Conservation (phyloP, 2,888 invertebrate genomes). For the Silvanus unidentatus region DNA sequence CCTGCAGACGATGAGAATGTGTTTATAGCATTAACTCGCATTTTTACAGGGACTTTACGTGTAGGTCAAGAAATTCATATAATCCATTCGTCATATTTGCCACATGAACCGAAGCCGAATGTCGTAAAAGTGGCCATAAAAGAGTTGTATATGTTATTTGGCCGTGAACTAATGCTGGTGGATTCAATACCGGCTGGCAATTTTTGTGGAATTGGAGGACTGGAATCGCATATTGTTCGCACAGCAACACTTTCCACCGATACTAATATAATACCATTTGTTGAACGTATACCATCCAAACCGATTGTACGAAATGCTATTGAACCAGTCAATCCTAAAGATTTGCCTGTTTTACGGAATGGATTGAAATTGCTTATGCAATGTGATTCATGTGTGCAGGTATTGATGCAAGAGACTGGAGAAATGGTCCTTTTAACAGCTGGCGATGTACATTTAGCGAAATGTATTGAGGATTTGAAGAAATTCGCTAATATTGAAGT, state of each 20-base stretch:
- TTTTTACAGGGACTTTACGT: constrained; percentile 81
- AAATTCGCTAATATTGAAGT: constrained; percentile 81
- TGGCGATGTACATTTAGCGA: constrained; percentile 94
- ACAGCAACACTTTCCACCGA: constrained; percentile 84
- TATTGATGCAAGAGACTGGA: constrained; percentile 86
- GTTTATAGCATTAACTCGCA: constrained; percentile 87
- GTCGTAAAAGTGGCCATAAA: constrained; percentile 61
- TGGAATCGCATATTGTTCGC: constrained; percentile 79
- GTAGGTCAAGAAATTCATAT: constrained; percentile 75
- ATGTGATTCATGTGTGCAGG: constrained; percentile 89
- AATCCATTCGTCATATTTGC: constrained; percentile 84
- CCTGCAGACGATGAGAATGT: constrained; percentile 18
- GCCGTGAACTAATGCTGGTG: constrained; percentile 77
- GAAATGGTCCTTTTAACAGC: constrained; percentile 93
- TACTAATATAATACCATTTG: constrained; percentile 79
- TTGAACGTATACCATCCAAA: constrained; percentile 68
- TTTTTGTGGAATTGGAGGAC: constrained; percentile 80
- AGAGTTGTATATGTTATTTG: constrained; percentile 86
- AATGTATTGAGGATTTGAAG: constrained; percentile 88
- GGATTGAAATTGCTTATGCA: constrained; percentile 85
- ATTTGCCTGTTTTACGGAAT: constrained; percentile 67
- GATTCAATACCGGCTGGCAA: constrained; percentile 84
- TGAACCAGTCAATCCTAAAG: constrained; percentile 75
- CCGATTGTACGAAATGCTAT: constrained; percentile 93
- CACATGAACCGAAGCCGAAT: constrained; percentile 41